phyloP scores from a whole-genome alignment of 2,113 vertebrate species.

The Bungarus multicinctus region DNA sequence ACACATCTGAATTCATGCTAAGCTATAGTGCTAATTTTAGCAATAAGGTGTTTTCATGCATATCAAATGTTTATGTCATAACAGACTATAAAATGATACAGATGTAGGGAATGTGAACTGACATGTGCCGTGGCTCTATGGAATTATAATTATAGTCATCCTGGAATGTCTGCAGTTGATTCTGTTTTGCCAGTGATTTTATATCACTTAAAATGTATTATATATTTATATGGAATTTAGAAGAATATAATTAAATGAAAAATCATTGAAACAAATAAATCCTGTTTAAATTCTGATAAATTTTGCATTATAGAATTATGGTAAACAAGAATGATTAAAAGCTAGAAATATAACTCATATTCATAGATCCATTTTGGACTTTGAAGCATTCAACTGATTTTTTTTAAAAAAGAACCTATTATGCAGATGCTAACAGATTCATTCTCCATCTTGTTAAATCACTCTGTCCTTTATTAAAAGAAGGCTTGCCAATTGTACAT shows the following conservation, averaged over 20 bases:
- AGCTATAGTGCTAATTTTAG: constrained; percentile 1
- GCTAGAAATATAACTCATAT: background rate
- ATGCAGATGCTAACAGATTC: background rate
- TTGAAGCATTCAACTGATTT: background rate
- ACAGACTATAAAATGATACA: background rate
- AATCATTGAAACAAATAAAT: background rate
- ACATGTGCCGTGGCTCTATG: background rate
- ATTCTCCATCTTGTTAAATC: background rate
- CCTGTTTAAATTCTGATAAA: background rate
- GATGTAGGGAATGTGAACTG: background rate
- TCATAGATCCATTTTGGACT: background rate
- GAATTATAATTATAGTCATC: constrained; percentile 3
- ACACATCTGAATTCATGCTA: accelerated
- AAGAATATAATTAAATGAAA: background rate
- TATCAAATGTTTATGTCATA: background rate
- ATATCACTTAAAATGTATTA: background rate
- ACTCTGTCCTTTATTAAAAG: background rate
- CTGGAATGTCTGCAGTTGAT: background rate
- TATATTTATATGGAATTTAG: background rate
- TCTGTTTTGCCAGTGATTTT: background rate
- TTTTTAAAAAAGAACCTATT: background rate
- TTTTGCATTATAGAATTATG: no score
- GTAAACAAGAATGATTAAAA: background rate
- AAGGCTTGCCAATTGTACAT: background rate
- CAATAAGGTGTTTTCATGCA: background rate